Percentiles rank a stretch among this genome's conserved stretches.
Evolutionary conservation across 1,140 invertebrate genomes (phyloP).

Genomic region (Pomacea maculata): DNA sequence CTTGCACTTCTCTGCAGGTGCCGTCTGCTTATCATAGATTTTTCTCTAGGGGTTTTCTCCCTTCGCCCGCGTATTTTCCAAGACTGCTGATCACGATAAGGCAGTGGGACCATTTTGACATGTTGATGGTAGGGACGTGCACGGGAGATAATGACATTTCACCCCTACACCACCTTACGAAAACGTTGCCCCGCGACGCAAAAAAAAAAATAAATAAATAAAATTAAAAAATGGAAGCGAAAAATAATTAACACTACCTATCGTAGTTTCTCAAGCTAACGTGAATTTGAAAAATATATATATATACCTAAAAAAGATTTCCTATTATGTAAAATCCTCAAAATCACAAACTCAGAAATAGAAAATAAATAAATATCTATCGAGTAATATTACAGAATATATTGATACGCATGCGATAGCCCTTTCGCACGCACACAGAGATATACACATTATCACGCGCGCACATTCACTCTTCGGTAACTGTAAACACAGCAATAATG

Average conservation of each 20-base stretch:
- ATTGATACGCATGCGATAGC: neutral
- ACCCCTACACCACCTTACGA: no score
- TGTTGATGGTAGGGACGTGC: no score
- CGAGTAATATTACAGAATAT: neutral
- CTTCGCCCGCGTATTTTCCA: no score
- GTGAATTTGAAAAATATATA: neutral
- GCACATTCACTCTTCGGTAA: neutral
- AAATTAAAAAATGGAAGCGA: neutral
- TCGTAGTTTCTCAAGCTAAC: neutral
- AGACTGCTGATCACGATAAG: no score
- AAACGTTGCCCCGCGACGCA: no score
- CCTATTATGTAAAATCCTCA: neutral
- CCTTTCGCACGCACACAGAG: neutral
- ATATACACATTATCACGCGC: neutral
- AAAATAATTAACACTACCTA: neutral
- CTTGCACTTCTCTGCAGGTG: no score
- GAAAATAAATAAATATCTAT: neutral
- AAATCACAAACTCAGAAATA: neutral
- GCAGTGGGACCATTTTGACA: no score
- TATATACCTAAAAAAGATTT: neutral
- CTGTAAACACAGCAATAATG: neutral
- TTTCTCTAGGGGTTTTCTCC: no score
- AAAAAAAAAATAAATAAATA: no score
- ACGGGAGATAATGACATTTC: no score
- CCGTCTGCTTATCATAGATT: no score